These are phyloP conservation scores for Belgica antarctica DNA, from an alignment of 2,888 invertebrate species.

Conservation along the genomic window DNA sequence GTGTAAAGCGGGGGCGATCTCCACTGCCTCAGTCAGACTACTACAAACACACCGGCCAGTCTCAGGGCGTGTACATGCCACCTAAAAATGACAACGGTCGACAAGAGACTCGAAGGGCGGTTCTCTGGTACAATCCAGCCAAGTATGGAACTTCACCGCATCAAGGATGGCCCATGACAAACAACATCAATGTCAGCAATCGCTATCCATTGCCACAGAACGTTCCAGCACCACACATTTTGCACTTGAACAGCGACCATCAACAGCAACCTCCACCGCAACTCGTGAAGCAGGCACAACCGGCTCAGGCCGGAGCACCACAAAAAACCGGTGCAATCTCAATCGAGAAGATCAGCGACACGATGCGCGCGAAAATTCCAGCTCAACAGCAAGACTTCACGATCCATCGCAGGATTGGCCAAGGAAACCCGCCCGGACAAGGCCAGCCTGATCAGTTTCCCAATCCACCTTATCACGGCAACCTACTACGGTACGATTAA, in stretches of 20 bases:
- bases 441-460: neutral
- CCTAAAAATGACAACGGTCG: constrained; percentile 3
- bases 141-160: constrained; percentile 14
- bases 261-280: constrained; percentile 35
- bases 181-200: neutral
- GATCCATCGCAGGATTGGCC: constrained; percentile 7
- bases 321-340: constrained; percentile 33
- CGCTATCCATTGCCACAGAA: constrained; percentile 23
- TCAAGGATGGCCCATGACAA: constrained; percentile 33
- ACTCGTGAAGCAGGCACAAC: constrained; percentile 21
- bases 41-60: constrained; percentile 21
- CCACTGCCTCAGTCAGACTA: constrained; percentile 31
- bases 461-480: neutral
- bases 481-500: neutral
- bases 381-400: constrained; percentile 33
- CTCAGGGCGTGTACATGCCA: constrained; percentile 11
- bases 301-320: neutral
- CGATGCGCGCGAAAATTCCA: neutral
- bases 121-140: constrained; percentile 34
- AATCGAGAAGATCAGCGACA: constrained; percentile 32
- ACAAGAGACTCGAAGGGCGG: constrained; percentile 17
- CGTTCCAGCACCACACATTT: constrained; percentile 26
- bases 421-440: neutral
- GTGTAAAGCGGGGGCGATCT: constrained; percentile 15
- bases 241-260: constrained; percentile 23